Base-by-base conservation (phyloP, 2,888 invertebrate species). In the Thera britannica region DNA sequence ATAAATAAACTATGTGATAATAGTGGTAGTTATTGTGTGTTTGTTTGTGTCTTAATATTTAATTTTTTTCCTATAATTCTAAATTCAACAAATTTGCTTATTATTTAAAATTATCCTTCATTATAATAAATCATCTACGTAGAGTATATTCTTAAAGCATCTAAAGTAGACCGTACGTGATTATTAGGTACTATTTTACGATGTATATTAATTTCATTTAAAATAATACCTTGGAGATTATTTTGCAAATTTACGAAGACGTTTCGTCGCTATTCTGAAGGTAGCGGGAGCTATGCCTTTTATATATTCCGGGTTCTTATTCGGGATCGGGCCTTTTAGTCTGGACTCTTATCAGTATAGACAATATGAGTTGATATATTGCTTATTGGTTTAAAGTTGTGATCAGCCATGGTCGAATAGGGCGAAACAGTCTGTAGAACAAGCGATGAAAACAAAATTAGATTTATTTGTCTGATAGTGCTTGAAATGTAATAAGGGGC, bases 401-500 rank as follows among this genome's bases (percentile, higher is more conserved):
- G 57, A 73, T 72, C 71, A 68, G 75, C 77, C 79, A 78, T 76
- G 70, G 77, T 73, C 75, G 70, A 68, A 73, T 74, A 77, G 71
- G 72, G 70, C 70, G 75, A 70, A 73, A 81, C 79, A 77, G 77
- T 86, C 88, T 88, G 88, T 81, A 84, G 88, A 81, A 87, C 78
- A 88, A 88, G 84, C 79, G 86, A 79, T 83, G 75, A 79, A 73
- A 81, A 79, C 77, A 78, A 77, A 71, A 77, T 82, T 81, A 83
- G 68, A 62, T 79, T 82, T 78, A 78, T 61, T 71, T 62, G 58
- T 52, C 12, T 44, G 73, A 73, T 73, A 80, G 70, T 74, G 80
- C 86, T 88, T 88, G 87, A 84, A 88, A 87, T 83, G 74, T 76
- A 80, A 84, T 78, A 76, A 78, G 74, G 77, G 77, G 62, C 77